A percentile compares a stretch with the other conserved stretches of the same genome.
Conservation (phyloP, 1,140 invertebrate species). For the Charaxes varanes region DNA sequence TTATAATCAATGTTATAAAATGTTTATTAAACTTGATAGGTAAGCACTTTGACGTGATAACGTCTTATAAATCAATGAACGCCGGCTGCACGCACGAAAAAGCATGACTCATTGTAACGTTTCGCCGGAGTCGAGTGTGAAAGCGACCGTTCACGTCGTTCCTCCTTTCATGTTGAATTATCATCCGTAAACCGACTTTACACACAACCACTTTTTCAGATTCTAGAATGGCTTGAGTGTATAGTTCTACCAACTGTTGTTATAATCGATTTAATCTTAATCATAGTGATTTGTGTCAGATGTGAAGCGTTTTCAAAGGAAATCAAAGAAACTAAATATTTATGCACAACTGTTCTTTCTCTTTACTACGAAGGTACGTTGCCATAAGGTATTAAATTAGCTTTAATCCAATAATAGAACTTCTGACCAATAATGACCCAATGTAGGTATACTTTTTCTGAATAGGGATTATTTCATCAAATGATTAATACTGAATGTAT, state of each 20-base stretch:
- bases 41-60: too few relatives aligned
- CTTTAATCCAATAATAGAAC: too few relatives aligned
- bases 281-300: constrained; percentile 23
- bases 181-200: background rate
- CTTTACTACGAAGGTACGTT: constrained; percentile 31
- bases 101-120: too few relatives aligned
- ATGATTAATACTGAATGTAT: too few relatives aligned
- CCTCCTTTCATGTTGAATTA: background rate
- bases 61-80: too few relatives aligned
- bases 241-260: constrained; percentile 12
- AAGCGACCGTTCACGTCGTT: too few relatives aligned
- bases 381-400: background rate
- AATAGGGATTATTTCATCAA: too few relatives aligned
- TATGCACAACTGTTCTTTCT: constrained; percentile 33
- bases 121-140: background rate
- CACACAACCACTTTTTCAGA: constrained; percentile 14
- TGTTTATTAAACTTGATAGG: too few relatives aligned
- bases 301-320: constrained; percentile 33
- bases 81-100: too few relatives aligned
- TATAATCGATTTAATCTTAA: constrained; percentile 17
- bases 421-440: too few relatives aligned
- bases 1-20: too few relatives aligned
- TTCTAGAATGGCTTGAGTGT: constrained; percentile 15
- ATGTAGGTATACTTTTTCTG: too few relatives aligned
- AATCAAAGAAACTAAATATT: constrained; percentile 32